phyloP scores from a whole-genome alignment of 2,797 vertebrate genomes.

The Hirundo rustica region DNA sequence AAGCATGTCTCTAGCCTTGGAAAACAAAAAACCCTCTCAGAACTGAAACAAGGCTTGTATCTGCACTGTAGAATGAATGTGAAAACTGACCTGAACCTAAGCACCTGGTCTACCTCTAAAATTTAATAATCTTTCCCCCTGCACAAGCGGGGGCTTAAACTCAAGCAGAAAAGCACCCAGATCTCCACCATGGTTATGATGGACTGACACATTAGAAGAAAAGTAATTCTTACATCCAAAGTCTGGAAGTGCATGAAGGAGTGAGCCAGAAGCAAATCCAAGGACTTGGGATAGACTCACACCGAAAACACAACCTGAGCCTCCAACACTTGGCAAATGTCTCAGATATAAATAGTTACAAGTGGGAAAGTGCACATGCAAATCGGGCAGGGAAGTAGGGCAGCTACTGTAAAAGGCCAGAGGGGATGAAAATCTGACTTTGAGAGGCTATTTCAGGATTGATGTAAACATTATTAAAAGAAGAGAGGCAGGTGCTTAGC shows the following conservation, averaged over 20 bases:
- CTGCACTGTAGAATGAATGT: background rate
- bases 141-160: background rate
- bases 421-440: background rate
- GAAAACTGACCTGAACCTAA: background rate
- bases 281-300: background rate
- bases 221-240: fast-evolving
- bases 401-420: background rate
- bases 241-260: background rate
- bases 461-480: background rate
- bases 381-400: background rate
- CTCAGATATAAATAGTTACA: background rate
- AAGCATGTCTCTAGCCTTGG: background rate
- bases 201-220: background rate
- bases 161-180: background rate
- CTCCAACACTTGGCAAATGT: background rate
- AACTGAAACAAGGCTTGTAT: background rate
- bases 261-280: background rate
- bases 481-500: background rate
- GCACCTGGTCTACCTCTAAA: background rate
- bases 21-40: background rate
- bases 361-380: background rate
- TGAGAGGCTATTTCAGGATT: background rate
- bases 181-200: fast-evolving
- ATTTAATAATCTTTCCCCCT: background rate
- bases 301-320: background rate